Evolutionary conservation across 1,140 invertebrate species (phyloP), one percentile per base, ranked within the genome.

Genomic region (Oryzaephilus surinamensis): DNA sequence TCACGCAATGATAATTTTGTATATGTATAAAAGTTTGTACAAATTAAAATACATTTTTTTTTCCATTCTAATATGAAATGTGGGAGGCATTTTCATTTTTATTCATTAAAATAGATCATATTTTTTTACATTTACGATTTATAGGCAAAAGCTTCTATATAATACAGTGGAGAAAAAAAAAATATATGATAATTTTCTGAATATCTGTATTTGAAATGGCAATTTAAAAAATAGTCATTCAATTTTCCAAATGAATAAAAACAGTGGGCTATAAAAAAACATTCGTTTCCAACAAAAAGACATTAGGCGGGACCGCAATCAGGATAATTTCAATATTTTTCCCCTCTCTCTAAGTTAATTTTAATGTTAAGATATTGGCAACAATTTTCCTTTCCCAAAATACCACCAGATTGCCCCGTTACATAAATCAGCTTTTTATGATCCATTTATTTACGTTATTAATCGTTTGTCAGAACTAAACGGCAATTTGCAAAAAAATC

Each of bases 401-500:
- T 38, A 39, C 33, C n/a, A n/a, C 38, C 40, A 47, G 45, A 47
- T 47, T 47, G 41, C 45, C 24, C 14, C 32, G 14, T 29, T 43
- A 28, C 40, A 47, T 47, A 47, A 47, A 47, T 47, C 41, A 43
- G 34, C 24, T 47, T 47, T 47, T 47, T 47, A 47, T 43, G 45
- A 37, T 26, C 40, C 34, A 45, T 45, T 45, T 42, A 43, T 36
- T 43, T 31, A 23, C 30, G 39, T 46, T 47, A 47, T 47, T 47
- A 47, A 47, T 47, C 45, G 45, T 47, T 47, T 43, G 45, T 43
- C 45, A 42, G 38, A 37, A 41, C 45, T 47, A 47, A 47, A 47
- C 36, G 41, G 45, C 45, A 47, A 47, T 47, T 47, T 47, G 41
- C 32, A 43, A 39, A 39, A 47, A 42, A 47, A 43, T 39, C 35